Base-by-base conservation (phyloP, 2,888 invertebrate genomes). In the Cerastis leucographa region DNA sequence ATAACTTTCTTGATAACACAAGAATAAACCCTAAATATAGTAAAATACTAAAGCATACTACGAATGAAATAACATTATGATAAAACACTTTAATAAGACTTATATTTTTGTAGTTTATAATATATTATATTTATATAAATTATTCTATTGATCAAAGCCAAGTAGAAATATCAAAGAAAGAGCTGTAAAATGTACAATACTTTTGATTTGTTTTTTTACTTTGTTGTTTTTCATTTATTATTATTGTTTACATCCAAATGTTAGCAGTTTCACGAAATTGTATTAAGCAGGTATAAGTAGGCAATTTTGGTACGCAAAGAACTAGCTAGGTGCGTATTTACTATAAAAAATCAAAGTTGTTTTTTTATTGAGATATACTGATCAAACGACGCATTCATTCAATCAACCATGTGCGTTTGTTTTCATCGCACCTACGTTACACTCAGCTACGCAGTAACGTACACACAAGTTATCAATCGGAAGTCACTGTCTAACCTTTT, bases 401-500 rank as follows among this genome's bases (percentile, higher is more conserved):
- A 80, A 79, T 74, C 71, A 85, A 76, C 88, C 96, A 95, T 95
- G 96, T 94, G 95, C 92, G 95, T 96, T 96, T 96, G 95, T 96
- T 96, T 92, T 95, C 86, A 87, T 88, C 76, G 80, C 62, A 82
- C 44, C 73, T 71, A 81, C 81, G 86, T 77, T 84, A 59, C 85
- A 91, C 91, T 87, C 83, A 80, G 89, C 80, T 93, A 93, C 93
- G 93, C 91, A 94, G 87, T 93, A 90, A 84, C 77, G 85, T 80
- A 73, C 80, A 66, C 54, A 76, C 62, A 77, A 81, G 68, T 88
- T 89, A 88, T 84, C 62, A 73, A 80, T 76, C 59, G 67, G 76
- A 79, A 77, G 67, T 68, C 35, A 66, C 62, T n/a, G 25, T 56
- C 95, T 92, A 94, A 98, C 98, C 97, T 99, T 97, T 93, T 99